Evolutionary conservation across 2,113 vertebrate genomes (phyloP).

Genomic region (Chionomys nivalis): DNA sequence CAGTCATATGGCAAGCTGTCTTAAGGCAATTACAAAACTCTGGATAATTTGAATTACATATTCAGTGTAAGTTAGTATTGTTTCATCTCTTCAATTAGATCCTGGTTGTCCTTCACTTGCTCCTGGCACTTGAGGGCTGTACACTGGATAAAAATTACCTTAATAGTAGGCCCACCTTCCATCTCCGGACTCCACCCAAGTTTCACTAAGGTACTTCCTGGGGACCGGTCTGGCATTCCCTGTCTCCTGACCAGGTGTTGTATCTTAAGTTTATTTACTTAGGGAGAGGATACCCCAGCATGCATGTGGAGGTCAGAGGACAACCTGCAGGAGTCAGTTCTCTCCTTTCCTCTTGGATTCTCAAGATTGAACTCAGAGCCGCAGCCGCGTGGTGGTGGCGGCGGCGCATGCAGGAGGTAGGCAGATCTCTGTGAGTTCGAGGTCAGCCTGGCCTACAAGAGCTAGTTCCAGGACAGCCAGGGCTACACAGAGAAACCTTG

Average conservation of each 20-base stretch:
- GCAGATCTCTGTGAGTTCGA: no score
- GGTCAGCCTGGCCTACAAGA: no score
- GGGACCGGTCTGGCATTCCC: background rate
- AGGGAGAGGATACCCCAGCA: background rate
- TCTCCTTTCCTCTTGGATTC: background rate
- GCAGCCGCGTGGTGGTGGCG: no score
- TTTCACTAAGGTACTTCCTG: background rate
- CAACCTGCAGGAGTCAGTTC: background rate
- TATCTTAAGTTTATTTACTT: no score
- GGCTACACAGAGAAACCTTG: no score
- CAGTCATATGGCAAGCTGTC: background rate
- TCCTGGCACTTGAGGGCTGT: background rate
- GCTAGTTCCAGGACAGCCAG: no score
- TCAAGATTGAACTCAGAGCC: background rate
- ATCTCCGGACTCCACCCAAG: background rate
- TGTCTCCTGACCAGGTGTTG: background rate
- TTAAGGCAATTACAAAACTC: background rate
- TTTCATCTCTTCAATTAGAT: background rate
- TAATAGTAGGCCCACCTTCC: background rate
- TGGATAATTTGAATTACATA: background rate
- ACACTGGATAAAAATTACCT: background rate
- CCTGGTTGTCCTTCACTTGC: background rate
- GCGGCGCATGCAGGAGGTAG: no score
- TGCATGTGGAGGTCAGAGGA: background rate
- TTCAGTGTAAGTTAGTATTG: background rate